A percentile compares a stretch with the other conserved stretches of the same genome.
These are phyloP conservation scores for Illadopsis cleaveri DNA, from an alignment of 2,113 vertebrate genomes.

Conservation along the genomic window DNA sequence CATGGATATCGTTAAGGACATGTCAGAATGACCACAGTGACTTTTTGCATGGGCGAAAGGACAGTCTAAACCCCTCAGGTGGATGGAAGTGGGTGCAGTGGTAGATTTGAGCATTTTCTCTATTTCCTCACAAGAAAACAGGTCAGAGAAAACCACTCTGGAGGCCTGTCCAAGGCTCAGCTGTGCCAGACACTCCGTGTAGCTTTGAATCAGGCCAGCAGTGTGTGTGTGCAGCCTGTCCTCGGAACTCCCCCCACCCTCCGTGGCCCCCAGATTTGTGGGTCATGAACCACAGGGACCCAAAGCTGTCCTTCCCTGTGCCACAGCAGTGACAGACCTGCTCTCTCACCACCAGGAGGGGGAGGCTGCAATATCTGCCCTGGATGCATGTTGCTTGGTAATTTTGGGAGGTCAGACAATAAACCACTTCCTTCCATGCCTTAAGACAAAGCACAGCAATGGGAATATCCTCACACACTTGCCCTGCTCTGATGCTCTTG, in stretches of 20 bases:
- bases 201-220: background rate
- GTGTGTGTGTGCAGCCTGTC: background rate
- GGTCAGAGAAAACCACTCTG: background rate
- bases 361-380: background rate
- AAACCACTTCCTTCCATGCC: background rate
- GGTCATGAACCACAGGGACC: background rate
- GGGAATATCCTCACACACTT: background rate
- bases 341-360: background rate
- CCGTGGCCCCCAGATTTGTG: accelerated
- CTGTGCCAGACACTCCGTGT: background rate
- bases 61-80: background rate
- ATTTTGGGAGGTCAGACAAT: background rate
- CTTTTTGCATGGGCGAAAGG: background rate
- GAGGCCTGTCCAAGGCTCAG: background rate
- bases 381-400: background rate
- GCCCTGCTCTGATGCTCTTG: background rate
- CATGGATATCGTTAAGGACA: background rate
- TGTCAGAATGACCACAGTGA: background rate
- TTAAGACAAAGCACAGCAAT: background rate
- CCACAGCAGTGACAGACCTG: background rate
- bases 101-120: background rate
- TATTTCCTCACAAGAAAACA: background rate
- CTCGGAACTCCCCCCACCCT: background rate
- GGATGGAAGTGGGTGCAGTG: background rate
- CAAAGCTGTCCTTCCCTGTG: background rate